Evolutionary conservation across 2,113 vertebrate genomes (phyloP).

Genomic region (Aptenodytes forsteri): DNA sequence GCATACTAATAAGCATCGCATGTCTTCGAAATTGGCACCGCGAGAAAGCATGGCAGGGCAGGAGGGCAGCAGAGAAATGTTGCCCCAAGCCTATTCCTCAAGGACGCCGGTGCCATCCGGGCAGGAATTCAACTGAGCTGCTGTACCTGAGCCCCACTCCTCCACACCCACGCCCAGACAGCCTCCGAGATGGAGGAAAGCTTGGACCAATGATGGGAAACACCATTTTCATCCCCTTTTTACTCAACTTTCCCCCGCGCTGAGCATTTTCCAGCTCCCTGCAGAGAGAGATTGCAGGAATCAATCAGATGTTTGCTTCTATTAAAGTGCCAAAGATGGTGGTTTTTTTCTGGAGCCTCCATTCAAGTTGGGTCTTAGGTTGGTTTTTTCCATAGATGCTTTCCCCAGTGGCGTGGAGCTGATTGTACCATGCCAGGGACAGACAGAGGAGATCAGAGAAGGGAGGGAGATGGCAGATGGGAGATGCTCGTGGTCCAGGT

Average conservation of each 20-base stretch:
- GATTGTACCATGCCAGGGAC: background rate
- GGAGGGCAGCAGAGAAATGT: background rate
- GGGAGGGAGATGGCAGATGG: background rate
- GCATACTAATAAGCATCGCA: background rate
- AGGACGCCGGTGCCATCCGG: background rate
- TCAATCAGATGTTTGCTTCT: background rate
- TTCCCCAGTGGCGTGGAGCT: background rate
- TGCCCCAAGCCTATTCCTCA: background rate
- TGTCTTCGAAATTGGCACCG: rapidly evolving
- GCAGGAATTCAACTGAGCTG: rapidly evolving
- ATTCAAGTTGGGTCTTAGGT: background rate
- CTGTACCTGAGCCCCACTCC: background rate
- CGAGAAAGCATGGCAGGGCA: background rate
- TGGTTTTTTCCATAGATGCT: background rate
- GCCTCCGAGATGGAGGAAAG: background rate
- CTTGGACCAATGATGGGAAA: background rate
- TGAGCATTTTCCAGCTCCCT: background rate
- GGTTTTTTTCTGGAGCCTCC: background rate
- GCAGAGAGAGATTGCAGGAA: background rate
- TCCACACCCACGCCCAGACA: background rate
- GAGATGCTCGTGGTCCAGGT: background rate
- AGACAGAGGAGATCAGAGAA: background rate
- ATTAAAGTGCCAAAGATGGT: background rate
- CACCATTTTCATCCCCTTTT: background rate
- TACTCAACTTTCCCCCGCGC: background rate